Evolutionary conservation across 2,113 vertebrate species (phyloP).

Genomic region (Amblyopsis rosae): DNA sequence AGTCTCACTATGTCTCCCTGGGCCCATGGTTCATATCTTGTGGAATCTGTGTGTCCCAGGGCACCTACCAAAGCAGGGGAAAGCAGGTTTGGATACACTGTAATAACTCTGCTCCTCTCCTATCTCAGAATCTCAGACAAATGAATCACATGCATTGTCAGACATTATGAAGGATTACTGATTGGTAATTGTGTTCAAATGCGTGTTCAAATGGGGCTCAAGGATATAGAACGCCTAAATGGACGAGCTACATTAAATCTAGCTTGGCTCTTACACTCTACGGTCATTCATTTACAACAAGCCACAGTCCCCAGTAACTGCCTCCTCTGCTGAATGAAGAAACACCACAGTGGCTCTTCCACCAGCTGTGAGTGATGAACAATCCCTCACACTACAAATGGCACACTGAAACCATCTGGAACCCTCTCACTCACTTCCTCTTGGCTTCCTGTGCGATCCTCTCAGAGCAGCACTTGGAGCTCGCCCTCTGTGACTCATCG

Average conservation of each 20-base stretch:
- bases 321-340: constrained; percentile 16
- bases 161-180: not conserved
- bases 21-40: constrained; percentile 35
- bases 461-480: constrained; percentile 7
- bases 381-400: constrained; percentile 1
- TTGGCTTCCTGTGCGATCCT: constrained; percentile 16
- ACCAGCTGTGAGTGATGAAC: not conserved
- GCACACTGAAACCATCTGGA: not conserved
- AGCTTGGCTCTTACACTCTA: not conserved
- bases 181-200: constrained; percentile 1
- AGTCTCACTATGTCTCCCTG: constrained; percentile 43
- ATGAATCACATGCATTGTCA: constrained; percentile 20
- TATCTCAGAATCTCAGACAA: constrained; percentile 19
- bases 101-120: constrained; percentile 49
- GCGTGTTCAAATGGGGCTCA: not conserved
- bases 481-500: constrained; percentile 3
- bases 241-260: not conserved
- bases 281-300: constrained; percentile 13
- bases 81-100: constrained; percentile 24
- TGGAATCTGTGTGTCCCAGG: constrained; percentile 42
- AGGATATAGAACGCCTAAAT: not conserved
- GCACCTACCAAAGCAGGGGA: constrained; percentile 35
- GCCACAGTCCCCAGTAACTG: constrained; percentile 5
- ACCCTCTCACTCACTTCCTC: constrained; percentile 19
- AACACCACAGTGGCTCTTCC: constrained; percentile 23